Conservation (phyloP, 2,113 vertebrate genomes). For the Egretta garzetta region DNA sequence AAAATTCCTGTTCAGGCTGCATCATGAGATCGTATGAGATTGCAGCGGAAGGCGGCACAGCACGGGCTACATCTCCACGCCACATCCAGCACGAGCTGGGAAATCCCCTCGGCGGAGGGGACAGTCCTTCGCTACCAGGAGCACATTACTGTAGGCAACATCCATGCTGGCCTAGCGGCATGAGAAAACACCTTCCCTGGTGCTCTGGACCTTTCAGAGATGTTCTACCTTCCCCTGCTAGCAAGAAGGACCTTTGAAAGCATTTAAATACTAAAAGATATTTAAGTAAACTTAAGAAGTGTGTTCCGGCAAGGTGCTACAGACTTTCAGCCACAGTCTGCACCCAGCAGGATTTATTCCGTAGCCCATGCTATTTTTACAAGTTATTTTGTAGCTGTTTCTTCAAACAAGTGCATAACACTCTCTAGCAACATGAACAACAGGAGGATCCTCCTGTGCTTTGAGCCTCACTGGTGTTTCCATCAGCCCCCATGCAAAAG, state of each 20-base stretch:
- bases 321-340: background rate
- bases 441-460: background rate
- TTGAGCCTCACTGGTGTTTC: background rate
- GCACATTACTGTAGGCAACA: background rate
- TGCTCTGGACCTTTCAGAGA: background rate
- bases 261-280: background rate
- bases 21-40: accelerated
- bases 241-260: background rate
- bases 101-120: background rate
- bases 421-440: background rate
- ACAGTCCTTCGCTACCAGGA: background rate
- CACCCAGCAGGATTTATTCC: background rate
- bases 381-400: background rate
- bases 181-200: background rate
- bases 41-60: background rate
- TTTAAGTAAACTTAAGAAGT: background rate
- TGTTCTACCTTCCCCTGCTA: background rate
- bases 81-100: accelerated
- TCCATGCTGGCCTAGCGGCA: background rate
- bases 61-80: background rate
- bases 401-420: background rate
- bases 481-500: background rate
- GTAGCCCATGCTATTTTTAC: background rate
- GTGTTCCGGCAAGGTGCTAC: background rate
- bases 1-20: background rate